Conservation (phyloP, 2,113 vertebrate species). For the Serinus canaria region DNA sequence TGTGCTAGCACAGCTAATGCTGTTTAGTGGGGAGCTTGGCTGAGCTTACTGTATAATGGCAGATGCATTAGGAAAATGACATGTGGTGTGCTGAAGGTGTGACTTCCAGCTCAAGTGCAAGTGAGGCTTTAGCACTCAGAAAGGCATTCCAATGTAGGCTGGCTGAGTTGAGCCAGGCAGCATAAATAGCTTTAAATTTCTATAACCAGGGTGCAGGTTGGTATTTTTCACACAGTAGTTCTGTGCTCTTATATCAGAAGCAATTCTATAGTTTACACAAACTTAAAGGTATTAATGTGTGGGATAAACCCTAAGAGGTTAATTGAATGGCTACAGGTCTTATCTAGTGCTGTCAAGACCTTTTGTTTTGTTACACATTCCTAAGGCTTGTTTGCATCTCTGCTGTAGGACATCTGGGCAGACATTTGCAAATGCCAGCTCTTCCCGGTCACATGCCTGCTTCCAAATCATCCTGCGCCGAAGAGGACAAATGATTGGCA, state of each 20-base stretch:
- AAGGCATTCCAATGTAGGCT: not conserved
- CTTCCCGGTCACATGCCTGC: constrained; percentile 93
- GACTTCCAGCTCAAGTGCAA: not conserved
- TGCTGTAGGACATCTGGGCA: constrained; percentile 90
- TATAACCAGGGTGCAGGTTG: not conserved
- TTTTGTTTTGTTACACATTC: not conserved
- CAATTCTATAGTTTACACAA: not conserved
- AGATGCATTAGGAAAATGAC: not conserved
- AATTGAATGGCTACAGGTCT: not conserved
- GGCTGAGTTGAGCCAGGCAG: not conserved
- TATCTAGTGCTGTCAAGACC: not conserved
- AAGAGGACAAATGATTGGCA: constrained; percentile 82
- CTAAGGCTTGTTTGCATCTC: not conserved
- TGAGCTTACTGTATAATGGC: not conserved
- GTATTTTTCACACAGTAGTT: not conserved
- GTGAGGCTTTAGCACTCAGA: not conserved
- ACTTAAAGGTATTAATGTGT: not conserved
- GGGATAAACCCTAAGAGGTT: not conserved
- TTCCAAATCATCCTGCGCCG: constrained; percentile 89
- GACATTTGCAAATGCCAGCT: constrained; percentile 92
- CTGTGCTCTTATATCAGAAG: not conserved
- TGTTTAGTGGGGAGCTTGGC: not conserved
- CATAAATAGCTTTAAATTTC: not conserved
- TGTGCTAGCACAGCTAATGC: not conserved
- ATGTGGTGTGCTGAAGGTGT: not conserved